Evolutionary conservation across 1,140 invertebrate species (phyloP), one percentile per base, ranked within the genome.

Genomic region (Homarus americanus): DNA sequence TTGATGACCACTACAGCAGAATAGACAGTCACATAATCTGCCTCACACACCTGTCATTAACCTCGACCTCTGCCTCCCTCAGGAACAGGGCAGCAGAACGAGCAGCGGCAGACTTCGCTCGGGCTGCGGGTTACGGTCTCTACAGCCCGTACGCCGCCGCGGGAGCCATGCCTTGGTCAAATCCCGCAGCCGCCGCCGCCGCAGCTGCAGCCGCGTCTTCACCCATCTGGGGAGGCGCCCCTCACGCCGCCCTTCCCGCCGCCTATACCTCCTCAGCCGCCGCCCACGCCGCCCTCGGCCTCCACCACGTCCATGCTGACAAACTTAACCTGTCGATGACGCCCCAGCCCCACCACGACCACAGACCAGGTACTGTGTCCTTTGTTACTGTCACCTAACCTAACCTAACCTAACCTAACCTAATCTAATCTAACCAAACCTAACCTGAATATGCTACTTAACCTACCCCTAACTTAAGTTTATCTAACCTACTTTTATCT

Each of bases 101-200:
- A n/a, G 98, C 98, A 0, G 97, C 98, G 0, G 98, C 98, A 0
- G 98, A 99, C 94, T 98, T 98, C 93, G 97, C 98, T 0, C 94
- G 98, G 2, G 98, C 97, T 0, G 97, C 97, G 0, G 97, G 97
- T 28, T 98, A 98, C 94, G 97, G 97, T 0, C 94, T 98, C 0
- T 98, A 98, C 94, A 93, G 94, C 91, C 93, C 94, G 1, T 94
- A 94, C 82, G 93, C 93, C 63, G 94, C 94, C 49, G 94, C 94
- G 0, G 94, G 94, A 93, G 79, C 92, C 41, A 89, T 87, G 72
- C 93, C 93, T 17, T 93, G 91, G 91, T 83, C 87, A 32, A 90
- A 87, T 72, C 87, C 92, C 20, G 90, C 82, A 15, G 88, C 84
- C 28, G 90, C 89, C 1, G 89, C 89, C 4, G 89, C 89, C 10